Evolutionary conservation across 35 echinoderm and acorn worm genomes (phyloP).

Genomic region (Eucidaris tribuloides): DNA sequence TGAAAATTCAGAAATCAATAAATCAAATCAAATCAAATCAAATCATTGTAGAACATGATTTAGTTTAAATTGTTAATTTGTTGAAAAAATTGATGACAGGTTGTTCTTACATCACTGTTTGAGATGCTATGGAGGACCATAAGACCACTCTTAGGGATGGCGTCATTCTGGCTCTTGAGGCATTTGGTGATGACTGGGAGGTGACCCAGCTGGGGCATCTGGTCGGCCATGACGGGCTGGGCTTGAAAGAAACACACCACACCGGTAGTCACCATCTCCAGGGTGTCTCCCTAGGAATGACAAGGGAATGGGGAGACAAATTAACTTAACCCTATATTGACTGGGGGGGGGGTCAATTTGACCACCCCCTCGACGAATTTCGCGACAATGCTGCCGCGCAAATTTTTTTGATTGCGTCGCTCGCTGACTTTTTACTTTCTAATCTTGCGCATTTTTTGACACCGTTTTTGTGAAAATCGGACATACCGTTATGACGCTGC

Average conservation of each 20-base stretch:
- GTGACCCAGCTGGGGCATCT: slow-evolving; percentile 90
- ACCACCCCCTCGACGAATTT: too few relatives aligned
- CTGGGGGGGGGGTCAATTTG: neutral
- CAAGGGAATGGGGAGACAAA: neutral
- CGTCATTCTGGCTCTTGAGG: slow-evolving; percentile 70
- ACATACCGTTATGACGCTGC: too few relatives aligned
- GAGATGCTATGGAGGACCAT: slow-evolving; percentile 70
- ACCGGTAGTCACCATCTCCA: slow-evolving; percentile 96
- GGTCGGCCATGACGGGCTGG: slow-evolving; percentile 80
- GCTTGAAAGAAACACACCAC: slow-evolving; percentile 81
- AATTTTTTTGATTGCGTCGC: too few relatives aligned
- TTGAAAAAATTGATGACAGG: neutral
- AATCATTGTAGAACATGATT: too few relatives aligned
- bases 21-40: too few relatives aligned
- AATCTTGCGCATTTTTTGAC: too few relatives aligned
- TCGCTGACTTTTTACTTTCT: too few relatives aligned
- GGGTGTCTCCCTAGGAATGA: slow-evolving; percentile 52
- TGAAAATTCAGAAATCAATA: too few relatives aligned
- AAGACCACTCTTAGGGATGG: slow-evolving; percentile 79
- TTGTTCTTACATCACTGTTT: slow-evolving; percentile 76
- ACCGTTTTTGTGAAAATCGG: too few relatives aligned
- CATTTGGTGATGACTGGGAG: slow-evolving; percentile 78
- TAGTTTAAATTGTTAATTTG: neutral
- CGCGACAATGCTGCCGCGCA: too few relatives aligned
- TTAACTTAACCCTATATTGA: too few relatives aligned